phyloP scores from a whole-genome alignment of 2,113 vertebrate species.

The Helogale parvula region DNA sequence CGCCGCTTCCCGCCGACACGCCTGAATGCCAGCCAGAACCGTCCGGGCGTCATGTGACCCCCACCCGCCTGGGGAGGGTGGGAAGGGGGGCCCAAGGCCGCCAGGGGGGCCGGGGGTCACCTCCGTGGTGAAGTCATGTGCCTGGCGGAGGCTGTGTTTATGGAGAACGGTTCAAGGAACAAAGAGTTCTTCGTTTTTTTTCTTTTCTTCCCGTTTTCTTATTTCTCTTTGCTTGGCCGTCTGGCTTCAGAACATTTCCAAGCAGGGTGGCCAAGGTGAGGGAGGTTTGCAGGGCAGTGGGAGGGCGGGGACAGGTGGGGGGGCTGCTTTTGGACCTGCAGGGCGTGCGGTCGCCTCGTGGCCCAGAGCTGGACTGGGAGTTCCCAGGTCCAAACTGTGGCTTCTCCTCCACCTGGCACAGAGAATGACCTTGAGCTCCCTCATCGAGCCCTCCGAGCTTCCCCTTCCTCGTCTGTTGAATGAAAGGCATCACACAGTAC shows the following conservation, averaged over 20 bases:
- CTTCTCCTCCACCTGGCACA: not conserved
- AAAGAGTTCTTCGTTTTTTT: constrained; percentile 44
- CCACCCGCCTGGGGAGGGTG: not conserved
- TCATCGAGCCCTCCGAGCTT: not conserved
- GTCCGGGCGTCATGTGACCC: constrained; percentile 13
- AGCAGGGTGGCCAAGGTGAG: not conserved
- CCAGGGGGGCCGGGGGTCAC: not conserved
- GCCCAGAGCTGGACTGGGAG: rapidly evolving
- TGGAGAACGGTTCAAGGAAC: not conserved
- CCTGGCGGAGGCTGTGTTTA: constrained; percentile 1
- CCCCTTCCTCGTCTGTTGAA: not conserved
- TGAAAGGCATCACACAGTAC: not conserved
- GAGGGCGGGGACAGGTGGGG: not conserved
- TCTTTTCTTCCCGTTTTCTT: not conserved
- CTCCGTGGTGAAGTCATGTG: not conserved
- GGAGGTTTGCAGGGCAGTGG: rapidly evolving
- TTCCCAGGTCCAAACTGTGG: rapidly evolving
- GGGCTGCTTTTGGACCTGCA: not conserved
- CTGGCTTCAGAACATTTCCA: not conserved
- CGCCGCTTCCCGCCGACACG: not conserved
- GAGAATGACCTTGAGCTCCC: not conserved
- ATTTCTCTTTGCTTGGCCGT: not conserved
- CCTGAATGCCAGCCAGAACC: constrained; percentile 48
- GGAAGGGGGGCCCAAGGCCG: not conserved
- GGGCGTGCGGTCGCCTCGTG: rapidly evolving